These are phyloP conservation scores for Ceratina calcarata DNA, from an alignment of 1,140 invertebrate species.

Conservation along the genomic window DNA sequence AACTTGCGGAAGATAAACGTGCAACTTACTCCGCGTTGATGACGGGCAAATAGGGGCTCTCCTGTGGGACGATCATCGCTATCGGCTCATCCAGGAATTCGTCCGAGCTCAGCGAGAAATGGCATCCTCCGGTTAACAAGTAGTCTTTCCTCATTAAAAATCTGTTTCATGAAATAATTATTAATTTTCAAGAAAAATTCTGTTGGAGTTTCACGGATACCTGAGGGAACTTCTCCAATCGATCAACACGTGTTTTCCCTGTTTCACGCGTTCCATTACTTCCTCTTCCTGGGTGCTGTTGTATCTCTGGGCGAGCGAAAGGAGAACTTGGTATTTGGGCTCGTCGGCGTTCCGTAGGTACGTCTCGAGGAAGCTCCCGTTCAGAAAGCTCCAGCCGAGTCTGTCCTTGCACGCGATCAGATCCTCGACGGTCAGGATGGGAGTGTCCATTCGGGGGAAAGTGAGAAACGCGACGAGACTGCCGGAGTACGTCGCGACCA, in stretches of 20 bases:
- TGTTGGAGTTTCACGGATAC: constrained; percentile 56
- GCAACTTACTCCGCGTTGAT: constrained; percentile 83
- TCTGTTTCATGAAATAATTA: constrained; percentile 60
- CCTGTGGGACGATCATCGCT: constrained; percentile 86
- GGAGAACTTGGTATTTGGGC: constrained; percentile 80
- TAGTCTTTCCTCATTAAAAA: constrained; percentile 84
- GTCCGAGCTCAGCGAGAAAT: constrained; percentile 86
- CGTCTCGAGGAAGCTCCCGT: constrained; percentile 87
- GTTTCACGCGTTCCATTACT: constrained; percentile 83
- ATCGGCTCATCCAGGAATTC: constrained; percentile 91
- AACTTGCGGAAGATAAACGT: too few species aligned
- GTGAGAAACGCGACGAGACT: constrained; percentile 96
- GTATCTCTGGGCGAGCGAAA: constrained; percentile 78
- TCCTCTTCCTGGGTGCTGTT: constrained; percentile 69
- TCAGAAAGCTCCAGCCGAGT: constrained; percentile 88
- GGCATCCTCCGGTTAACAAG: constrained; percentile 83
- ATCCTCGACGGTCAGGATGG: constrained; percentile 88
- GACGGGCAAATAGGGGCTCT: constrained; percentile 87
- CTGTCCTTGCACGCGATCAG: constrained; percentile 83
- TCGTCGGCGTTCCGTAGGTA: constrained; percentile 83
- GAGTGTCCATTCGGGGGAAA: constrained; percentile 91
- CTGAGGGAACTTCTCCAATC: constrained; percentile 90
- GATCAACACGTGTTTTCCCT: constrained; percentile 87
- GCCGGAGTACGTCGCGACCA: constrained; percentile 95
- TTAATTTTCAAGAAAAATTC: neutral